Conservation (phyloP, 1,140 invertebrate species). For the Dendroctonus valens region DNA sequence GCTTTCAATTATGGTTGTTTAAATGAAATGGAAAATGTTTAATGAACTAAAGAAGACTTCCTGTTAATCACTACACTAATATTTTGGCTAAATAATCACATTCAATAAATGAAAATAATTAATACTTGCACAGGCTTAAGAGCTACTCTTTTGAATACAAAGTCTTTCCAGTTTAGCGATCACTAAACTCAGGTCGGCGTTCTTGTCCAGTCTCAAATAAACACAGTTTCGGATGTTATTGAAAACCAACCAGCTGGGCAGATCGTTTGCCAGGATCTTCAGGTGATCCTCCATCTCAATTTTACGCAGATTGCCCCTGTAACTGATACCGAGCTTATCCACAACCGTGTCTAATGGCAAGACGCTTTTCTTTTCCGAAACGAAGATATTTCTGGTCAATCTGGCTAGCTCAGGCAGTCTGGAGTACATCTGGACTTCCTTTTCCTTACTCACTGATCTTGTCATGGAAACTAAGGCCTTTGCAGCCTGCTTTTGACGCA, state of each 20-base stretch:
- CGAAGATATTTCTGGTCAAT: conserved; percentile 79
- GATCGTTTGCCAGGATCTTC: conserved; percentile 66
- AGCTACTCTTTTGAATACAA: conserved; percentile 29
- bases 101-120: no score
- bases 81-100: no score
- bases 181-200: conserved; percentile 63
- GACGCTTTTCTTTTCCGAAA: conserved; percentile 83
- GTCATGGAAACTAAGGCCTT: conserved; percentile 83
- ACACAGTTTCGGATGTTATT: conserved; percentile 69
- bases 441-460: conserved; percentile 70
- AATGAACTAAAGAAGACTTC: no score
- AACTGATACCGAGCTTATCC: conserved; percentile 78
- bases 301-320: conserved; percentile 64
- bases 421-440: conserved; percentile 69
- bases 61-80: no score
- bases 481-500: conserved; percentile 86
- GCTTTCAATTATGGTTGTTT: no score
- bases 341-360: conserved; percentile 72
- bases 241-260: conserved; percentile 73
- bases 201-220: conserved; percentile 73
- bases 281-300: conserved; percentile 75
- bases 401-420: conserved; percentile 80
- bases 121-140: no score
- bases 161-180: conserved; percentile 60
- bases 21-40: no score